phyloP scores from a whole-genome alignment of 2,113 vertebrate genomes.

The Bubo bubo region DNA sequence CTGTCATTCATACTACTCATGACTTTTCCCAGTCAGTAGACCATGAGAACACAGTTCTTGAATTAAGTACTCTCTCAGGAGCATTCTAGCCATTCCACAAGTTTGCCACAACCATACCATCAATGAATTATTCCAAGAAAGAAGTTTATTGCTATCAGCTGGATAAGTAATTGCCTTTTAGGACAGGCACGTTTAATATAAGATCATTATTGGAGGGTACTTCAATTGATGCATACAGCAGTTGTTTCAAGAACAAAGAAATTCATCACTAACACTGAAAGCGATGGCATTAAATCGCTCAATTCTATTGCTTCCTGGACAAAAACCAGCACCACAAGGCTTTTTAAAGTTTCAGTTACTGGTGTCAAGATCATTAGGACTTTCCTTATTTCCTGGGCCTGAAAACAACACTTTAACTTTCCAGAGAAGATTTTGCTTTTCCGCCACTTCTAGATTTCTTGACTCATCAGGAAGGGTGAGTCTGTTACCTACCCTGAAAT shows the following conservation, averaged over 20 bases:
- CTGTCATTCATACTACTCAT: not conserved
- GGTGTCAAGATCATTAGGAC: not conserved
- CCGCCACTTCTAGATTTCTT: not conserved
- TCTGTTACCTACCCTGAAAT: not conserved
- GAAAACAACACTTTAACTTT: not conserved
- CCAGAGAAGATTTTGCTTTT: not conserved
- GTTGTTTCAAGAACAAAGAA: not conserved
- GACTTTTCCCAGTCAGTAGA: not conserved
- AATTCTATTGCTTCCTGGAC: not conserved
- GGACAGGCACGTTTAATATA: not conserved
- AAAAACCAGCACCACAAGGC: not conserved
- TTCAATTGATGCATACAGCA: not conserved
- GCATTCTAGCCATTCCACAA: not conserved
- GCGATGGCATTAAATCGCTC: not conserved
- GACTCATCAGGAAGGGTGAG: not conserved
- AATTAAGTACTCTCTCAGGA: not conserved
- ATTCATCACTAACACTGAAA: not conserved
- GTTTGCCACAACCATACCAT: not conserved
- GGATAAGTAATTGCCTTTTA: not conserved
- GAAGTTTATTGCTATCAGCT: not conserved
- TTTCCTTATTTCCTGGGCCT: not conserved
- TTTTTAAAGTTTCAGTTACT: not conserved
- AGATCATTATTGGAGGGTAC: not conserved
- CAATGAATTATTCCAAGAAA: not conserved
- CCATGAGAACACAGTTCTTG: not conserved